These are phyloP conservation scores for Melangyna quadrimaculata DNA, from an alignment of 2,888 invertebrate genomes.

Conservation along the genomic window DNA sequence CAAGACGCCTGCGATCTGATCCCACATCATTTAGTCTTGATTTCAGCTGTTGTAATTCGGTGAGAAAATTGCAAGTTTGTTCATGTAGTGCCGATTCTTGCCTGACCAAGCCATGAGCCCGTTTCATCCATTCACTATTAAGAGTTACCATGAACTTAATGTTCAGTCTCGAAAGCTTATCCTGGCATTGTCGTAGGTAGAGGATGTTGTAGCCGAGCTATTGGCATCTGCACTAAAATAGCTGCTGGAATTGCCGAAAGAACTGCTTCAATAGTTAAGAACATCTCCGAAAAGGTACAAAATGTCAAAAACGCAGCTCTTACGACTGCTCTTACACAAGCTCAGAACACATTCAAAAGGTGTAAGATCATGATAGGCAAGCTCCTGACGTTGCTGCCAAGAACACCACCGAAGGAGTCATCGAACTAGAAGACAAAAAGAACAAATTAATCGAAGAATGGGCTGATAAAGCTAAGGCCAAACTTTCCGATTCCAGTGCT, in stretches of 20 bases:
- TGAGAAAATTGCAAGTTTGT: no score
- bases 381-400: conserved; percentile 15
- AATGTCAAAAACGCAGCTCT: background rate
- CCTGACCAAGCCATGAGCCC: no score
- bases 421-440: conserved; percentile 6
- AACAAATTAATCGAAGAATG: conserved; percentile 18
- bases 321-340: background rate
- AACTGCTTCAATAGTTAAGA: background rate
- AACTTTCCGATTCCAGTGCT: conserved; percentile 26
- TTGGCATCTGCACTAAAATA: background rate
- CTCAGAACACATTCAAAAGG: background rate
- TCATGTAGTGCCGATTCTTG: no score
- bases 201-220: no score
- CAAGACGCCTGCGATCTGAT: no score
- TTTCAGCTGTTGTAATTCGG: no score
- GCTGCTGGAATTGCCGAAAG: background rate
- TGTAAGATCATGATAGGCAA: conserved; percentile 10
- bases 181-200: no score
- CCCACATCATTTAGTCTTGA: no score
- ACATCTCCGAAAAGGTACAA: background rate
- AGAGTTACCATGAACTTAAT: no score
- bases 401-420: background rate
- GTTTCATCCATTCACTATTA: no score
- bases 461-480: conserved; percentile 15
- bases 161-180: no score